Conservation (phyloP, 2,797 vertebrate genomes). For the Nothura maculosa region DNA sequence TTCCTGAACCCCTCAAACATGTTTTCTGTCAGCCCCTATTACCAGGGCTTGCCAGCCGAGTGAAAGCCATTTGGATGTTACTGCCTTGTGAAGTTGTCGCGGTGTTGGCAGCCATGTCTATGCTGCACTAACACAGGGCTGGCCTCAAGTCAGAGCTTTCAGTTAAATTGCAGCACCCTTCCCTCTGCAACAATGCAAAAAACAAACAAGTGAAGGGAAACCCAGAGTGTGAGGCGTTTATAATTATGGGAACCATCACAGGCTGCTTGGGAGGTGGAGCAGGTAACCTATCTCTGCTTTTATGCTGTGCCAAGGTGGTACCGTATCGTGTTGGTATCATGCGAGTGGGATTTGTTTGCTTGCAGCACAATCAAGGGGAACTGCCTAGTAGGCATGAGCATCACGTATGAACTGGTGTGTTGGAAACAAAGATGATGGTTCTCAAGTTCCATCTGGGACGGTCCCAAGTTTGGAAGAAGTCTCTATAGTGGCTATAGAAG, state of each 20-base stretch:
- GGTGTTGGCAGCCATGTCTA: not conserved
- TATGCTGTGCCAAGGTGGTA: not conserved
- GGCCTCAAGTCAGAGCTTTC: not conserved
- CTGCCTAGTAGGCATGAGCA: not conserved
- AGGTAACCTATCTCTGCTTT: not conserved
- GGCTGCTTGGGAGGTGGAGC: not conserved
- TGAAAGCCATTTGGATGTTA: constrained; percentile 8
- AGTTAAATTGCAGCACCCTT: not conserved
- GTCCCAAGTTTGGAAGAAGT: not conserved
- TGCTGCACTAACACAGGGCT: not conserved
- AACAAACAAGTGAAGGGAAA: not conserved
- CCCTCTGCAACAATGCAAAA: not conserved
- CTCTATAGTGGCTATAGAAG: not conserved
- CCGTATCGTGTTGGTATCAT: fast-evolving
- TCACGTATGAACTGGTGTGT: not conserved
- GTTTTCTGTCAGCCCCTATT: constrained; percentile 1
- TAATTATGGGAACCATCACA: fast-evolving
- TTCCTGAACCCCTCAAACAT: constrained; percentile 3
- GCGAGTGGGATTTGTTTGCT: not conserved
- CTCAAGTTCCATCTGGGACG: not conserved
- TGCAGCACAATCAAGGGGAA: not conserved
- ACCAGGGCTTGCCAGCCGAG: not conserved
- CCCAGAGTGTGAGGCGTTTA: not conserved
- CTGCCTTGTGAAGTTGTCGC: constrained; percentile 22
- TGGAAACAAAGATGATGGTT: not conserved